A percentile compares a stretch with the other conserved stretches of the same genome.
Evolutionary conservation across 2,888 invertebrate genomes (phyloP).

Genomic region (Eupithecia exiguata): DNA sequence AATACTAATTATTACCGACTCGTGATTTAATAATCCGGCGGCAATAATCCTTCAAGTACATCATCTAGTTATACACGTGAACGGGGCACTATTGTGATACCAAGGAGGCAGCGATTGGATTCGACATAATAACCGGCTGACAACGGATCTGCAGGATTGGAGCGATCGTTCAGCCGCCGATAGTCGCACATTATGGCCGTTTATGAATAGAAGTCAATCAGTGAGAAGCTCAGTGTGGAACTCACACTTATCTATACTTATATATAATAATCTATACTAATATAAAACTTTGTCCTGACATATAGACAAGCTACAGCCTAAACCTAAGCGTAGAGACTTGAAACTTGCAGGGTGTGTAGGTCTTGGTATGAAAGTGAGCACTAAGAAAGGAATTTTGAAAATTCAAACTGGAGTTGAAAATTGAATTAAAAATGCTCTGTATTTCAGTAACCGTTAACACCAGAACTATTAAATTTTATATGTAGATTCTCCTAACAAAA

Average conservation of each 20-base stretch:
- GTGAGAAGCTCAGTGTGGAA: background rate
- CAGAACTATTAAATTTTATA: too few relatives aligned
- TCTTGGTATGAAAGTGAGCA: too few relatives aligned
- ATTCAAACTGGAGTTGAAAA: too few relatives aligned
- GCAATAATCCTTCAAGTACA: background rate
- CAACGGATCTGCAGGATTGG: constrained; percentile 24
- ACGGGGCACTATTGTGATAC: constrained; percentile 5
- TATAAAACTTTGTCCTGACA: too few relatives aligned
- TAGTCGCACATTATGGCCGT: background rate
- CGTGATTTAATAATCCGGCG: background rate
- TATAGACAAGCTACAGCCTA: too few relatives aligned
- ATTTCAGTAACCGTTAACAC: too few relatives aligned
- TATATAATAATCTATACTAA: too few relatives aligned
- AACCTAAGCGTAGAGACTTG: too few relatives aligned
- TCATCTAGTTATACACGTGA: constrained; percentile 6
- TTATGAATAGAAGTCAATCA: constrained; percentile 9
- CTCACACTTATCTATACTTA: background rate
- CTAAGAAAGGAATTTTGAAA: too few relatives aligned
- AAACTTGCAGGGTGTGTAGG: too few relatives aligned
- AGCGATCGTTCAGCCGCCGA: constrained; percentile 12
- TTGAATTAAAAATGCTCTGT: too few relatives aligned
- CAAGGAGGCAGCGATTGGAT: constrained; percentile 8
- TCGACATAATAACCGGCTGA: constrained; percentile 15
- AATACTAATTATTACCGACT: background rate
- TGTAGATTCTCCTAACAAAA: too few relatives aligned